These are phyloP conservation scores for Drosophila suzukii DNA, from an alignment of 1,140 invertebrate species.

Conservation along the genomic window DNA sequence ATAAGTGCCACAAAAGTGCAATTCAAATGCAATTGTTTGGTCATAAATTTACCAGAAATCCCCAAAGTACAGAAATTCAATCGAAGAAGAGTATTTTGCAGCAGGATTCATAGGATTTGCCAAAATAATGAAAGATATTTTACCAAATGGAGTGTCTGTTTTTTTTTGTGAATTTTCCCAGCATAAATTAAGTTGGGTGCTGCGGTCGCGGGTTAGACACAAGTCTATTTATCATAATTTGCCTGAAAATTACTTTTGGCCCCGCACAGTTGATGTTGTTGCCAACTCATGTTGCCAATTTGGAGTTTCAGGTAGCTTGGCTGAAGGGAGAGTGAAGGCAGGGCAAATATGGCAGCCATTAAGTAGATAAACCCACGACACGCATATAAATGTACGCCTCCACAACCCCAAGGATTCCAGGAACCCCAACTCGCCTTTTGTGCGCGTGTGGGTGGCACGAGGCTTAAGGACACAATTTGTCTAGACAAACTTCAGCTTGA, in stretches of 20 bases:
- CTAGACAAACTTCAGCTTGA: conserved; percentile 56
- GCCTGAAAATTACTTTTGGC: conserved; percentile 70
- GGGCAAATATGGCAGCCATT: conserved; percentile 75
- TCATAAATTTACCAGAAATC: conserved; percentile 25
- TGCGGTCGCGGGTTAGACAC: conserved; percentile 22
- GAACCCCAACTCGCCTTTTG: background rate
- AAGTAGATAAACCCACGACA: conserved; percentile 68
- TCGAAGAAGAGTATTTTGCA: background rate
- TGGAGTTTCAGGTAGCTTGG: conserved; percentile 19
- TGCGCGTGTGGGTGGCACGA: conserved; percentile 26
- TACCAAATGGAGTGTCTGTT: conserved; percentile 10
- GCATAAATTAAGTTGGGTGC: conserved; percentile 28
- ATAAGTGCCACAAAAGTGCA: conserved; percentile 40
- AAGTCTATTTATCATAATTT: conserved; percentile 78
- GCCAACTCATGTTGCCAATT: conserved; percentile 74
- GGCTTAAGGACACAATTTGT: conserved; percentile 65
- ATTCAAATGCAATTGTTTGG: conserved; percentile 35
- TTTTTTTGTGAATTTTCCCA: conserved; percentile 2
- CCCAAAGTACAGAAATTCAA: background rate
- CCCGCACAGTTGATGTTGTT: conserved; percentile 35
- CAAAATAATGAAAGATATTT: conserved; percentile 15
- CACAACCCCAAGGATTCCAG: background rate
- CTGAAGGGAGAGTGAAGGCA: conserved; percentile 34
- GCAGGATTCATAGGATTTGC: background rate
- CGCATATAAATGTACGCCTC: conserved; percentile 28